These are phyloP conservation scores for Thamnaconus septentrionalis DNA, from an alignment of 2,113 vertebrate species.

Conservation along the genomic window DNA sequence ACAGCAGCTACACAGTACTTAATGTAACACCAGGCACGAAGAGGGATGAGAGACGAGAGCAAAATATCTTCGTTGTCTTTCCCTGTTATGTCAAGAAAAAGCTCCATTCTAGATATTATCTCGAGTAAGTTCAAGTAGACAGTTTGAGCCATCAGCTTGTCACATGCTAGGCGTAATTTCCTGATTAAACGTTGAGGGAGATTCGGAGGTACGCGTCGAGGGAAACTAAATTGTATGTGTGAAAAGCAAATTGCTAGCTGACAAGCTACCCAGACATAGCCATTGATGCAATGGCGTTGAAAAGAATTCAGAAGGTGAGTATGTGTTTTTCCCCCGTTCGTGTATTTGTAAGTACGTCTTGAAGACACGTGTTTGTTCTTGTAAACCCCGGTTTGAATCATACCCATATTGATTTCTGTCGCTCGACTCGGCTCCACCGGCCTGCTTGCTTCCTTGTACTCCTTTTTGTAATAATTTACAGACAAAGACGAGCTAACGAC, in stretches of 20 bases:
- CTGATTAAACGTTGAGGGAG: conserved; percentile 21
- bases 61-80: conserved; percentile 31
- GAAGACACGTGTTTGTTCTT: neutral
- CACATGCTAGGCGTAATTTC: conserved; percentile 14
- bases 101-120: no score
- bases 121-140: no score
- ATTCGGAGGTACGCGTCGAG: conserved; percentile 44
- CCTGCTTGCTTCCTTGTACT: conserved; percentile 27
- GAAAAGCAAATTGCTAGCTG: conserved; percentile 66
- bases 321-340: conserved; percentile 34
- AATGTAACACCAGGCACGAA: conserved; percentile 7
- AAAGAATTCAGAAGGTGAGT: conserved; percentile 85
- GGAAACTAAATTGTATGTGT: conserved; percentile 65
- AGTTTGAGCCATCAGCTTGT: neutral
- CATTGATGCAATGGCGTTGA: conserved; percentile 81
- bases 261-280: conserved; percentile 69
- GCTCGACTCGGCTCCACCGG: neutral
- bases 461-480: conserved; percentile 18
- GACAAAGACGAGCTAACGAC: conserved; percentile 73
- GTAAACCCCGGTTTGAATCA: neutral
- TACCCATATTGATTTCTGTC: neutral
- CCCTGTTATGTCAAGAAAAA: neutral
- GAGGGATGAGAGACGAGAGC: conserved; percentile 54
- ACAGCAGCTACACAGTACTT: no score
- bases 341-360: neutral